Conservation (phyloP, 2,113 vertebrate genomes). For the Heterocephalus glaber region DNA sequence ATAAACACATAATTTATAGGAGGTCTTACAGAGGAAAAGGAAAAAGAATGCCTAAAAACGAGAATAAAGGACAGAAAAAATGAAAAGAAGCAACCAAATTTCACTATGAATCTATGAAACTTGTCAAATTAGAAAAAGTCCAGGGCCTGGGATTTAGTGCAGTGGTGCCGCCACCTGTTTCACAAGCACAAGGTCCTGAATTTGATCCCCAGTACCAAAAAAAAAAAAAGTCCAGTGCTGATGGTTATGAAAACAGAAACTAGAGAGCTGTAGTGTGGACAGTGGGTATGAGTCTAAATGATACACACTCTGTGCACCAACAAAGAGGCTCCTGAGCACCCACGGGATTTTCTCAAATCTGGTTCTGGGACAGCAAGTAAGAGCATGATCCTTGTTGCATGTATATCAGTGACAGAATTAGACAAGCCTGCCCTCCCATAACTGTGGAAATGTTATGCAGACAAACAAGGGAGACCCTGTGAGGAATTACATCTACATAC, state of each 20-base stretch:
- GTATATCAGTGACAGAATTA: background rate
- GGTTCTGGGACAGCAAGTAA: background rate
- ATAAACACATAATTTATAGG: background rate
- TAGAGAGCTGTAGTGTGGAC: too few species aligned
- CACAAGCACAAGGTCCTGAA: too few species aligned
- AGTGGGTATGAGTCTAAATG: too few species aligned
- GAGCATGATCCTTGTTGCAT: background rate
- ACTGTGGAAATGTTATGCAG: background rate
- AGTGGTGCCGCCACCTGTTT: too few species aligned
- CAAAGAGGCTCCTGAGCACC: background rate
- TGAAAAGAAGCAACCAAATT: background rate
- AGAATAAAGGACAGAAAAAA: background rate
- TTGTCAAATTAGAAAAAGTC: background rate
- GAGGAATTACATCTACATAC: background rate
- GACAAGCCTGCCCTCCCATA: background rate
- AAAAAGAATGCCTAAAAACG: background rate
- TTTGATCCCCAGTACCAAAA: too few species aligned
- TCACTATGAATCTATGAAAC: background rate
- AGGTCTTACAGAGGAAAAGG: background rate
- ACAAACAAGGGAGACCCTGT: background rate
- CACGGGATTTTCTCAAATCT: background rate
- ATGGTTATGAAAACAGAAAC: too few species aligned
- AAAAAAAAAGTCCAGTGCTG: too few species aligned
- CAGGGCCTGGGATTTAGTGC: too few species aligned
- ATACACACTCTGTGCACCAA: background rate